Conservation (phyloP, 2,888 invertebrate species). For the Caenorhabditis zanzibari region DNA sequence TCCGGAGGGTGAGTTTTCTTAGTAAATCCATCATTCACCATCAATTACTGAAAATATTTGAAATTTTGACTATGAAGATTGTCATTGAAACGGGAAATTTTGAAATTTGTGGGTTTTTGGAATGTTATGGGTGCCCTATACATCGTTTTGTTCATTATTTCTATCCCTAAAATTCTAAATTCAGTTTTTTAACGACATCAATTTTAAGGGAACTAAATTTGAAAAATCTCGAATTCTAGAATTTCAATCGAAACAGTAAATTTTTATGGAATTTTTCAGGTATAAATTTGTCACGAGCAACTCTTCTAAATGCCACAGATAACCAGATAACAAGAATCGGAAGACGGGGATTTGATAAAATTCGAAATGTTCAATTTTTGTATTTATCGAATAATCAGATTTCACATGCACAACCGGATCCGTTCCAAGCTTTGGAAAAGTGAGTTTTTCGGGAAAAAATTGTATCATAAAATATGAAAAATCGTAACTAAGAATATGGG, state of each 20-base stretch:
- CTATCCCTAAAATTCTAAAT: too few relatives aligned
- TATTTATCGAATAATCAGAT: slow-evolving; percentile 71
- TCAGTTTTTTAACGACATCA: too few relatives aligned
- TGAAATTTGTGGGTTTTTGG: too few relatives aligned
- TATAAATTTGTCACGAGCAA: slow-evolving; percentile 52
- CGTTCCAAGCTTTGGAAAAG: slow-evolving; percentile 52
- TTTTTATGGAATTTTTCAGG: slow-evolving; percentile 19
- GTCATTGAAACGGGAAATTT: too few relatives aligned
- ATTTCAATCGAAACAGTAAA: not conserved
- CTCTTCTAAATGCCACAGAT: slow-evolving; percentile 68
- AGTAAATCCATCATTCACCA: not conserved
- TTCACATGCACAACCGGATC: slow-evolving; percentile 49
- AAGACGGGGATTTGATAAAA: slow-evolving; percentile 71
- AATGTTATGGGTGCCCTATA: too few relatives aligned
- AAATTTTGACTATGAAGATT: too few relatives aligned
- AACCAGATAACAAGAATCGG: slow-evolving; percentile 71
- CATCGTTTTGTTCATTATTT: too few relatives aligned
- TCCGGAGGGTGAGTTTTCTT: slow-evolving; percentile 35
- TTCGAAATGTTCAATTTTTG: slow-evolving; percentile 69
- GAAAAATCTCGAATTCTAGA: not conserved
- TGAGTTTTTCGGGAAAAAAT: slow-evolving; percentile 1
- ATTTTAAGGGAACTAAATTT: too few relatives aligned
- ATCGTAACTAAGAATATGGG: too few relatives aligned
- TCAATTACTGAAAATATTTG: too few relatives aligned
- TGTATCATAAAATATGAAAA: too few relatives aligned